Percentiles rank a stretch among this genome's conserved stretches.
These are phyloP conservation scores for Lucifuga dentata DNA, from an alignment of 2,113 vertebrate species.

Conservation along the genomic window DNA sequence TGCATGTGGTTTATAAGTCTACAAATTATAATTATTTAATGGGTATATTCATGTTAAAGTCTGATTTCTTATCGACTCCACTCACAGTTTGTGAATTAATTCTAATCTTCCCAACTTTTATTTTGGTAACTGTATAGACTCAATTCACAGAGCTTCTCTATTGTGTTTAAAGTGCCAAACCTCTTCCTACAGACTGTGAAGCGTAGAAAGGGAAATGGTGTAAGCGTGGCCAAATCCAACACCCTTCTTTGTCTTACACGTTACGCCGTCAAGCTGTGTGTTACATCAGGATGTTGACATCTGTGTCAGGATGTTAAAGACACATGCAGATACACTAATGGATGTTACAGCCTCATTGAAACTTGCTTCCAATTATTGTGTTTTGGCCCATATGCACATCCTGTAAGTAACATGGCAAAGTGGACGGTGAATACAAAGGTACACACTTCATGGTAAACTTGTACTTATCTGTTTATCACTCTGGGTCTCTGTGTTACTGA, in stretches of 20 bases:
- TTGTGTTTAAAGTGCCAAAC: no score
- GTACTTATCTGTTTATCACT: no score
- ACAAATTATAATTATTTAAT: not conserved
- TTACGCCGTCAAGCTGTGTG: constrained; percentile 1
- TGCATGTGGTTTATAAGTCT: no score
- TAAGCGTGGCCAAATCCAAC: not conserved
- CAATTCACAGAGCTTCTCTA: no score
- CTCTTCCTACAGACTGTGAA: no score
- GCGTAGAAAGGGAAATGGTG: constrained; percentile 4
- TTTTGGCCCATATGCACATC: constrained; percentile 6
- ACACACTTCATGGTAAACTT: constrained; percentile 30
- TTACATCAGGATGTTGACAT: constrained; percentile 37
- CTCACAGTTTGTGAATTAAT: no score
- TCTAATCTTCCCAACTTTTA: no score
- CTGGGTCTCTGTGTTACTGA: no score
- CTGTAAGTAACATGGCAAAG: constrained; percentile 28
- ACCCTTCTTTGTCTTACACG: constrained; percentile 1
- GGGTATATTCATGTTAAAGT: no score
- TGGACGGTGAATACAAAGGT: not conserved
- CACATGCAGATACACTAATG: constrained; percentile 3
- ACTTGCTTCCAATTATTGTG: constrained; percentile 24
- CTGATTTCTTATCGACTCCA: no score
- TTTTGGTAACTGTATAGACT: no score
- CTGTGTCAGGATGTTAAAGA: constrained; percentile 45
- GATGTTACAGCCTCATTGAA: constrained; percentile 20